Evolutionary conservation across 2,113 vertebrate genomes (phyloP).

Genomic region (Dromiciops gliroides): DNA sequence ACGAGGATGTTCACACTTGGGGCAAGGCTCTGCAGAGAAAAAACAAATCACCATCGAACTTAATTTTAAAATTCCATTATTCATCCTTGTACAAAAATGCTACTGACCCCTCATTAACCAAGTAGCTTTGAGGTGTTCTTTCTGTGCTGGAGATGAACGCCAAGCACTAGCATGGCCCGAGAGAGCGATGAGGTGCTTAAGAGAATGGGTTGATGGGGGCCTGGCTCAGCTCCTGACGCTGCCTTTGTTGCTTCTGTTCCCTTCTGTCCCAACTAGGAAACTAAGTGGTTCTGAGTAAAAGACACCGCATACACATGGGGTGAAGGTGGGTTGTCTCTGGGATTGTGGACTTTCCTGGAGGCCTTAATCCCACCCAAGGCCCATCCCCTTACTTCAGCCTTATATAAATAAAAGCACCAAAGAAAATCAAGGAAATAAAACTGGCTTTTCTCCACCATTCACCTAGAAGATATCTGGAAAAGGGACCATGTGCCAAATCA

Average conservation of each 20-base stretch:
- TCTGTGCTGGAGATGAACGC: neutral
- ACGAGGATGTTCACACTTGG: constrained; percentile 94
- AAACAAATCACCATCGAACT: neutral
- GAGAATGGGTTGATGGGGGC: neutral
- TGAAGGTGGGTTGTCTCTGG: neutral
- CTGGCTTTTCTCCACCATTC: neutral
- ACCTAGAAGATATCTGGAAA: neutral
- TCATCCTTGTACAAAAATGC: neutral
- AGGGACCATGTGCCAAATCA: neutral
- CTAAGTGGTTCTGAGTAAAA: neutral
- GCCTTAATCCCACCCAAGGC: neutral
- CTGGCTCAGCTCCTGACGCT: neutral
- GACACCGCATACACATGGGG: neutral
- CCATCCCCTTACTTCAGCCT: neutral
- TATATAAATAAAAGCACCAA: neutral
- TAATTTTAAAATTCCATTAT: neutral
- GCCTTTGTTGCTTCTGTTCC: neutral
- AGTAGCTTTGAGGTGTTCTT: neutral
- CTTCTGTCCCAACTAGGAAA: neutral
- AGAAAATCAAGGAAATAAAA: neutral
- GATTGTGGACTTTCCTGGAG: neutral
- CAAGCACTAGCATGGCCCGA: neutral
- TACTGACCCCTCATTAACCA: neutral
- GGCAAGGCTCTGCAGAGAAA: constrained; percentile 89
- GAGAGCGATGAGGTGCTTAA: no score